A percentile compares a stretch with the other conserved stretches of the same genome.
phyloP scores from a whole-genome alignment of 2,797 vertebrate genomes.

The Huso huso region DNA sequence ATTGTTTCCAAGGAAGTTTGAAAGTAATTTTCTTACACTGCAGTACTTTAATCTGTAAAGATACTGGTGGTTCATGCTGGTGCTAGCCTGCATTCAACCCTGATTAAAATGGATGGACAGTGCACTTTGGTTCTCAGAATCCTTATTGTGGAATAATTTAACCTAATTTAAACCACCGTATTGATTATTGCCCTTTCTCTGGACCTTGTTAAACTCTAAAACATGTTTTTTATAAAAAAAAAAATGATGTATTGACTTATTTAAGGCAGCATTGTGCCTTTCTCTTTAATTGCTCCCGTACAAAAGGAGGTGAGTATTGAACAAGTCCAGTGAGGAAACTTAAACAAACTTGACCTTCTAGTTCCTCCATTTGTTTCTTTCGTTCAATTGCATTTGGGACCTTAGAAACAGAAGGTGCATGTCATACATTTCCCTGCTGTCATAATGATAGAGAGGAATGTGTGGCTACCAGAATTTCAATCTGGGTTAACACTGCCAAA shows the following conservation, averaged over 20 bases:
- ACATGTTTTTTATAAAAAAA: neutral
- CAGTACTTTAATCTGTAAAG: neutral
- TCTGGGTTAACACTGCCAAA: too few relatives aligned
- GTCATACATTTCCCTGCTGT: too few relatives aligned
- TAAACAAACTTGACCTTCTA: too few relatives aligned
- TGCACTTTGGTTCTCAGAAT: neutral
- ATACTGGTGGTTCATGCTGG: constrained; percentile 2
- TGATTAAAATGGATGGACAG: constrained; percentile 1
- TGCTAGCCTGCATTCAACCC: neutral
- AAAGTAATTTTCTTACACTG: constrained; percentile 2
- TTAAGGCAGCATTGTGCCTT: neutral
- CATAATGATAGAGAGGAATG: too few relatives aligned
- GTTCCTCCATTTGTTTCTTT: too few relatives aligned
- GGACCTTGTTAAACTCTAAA: constrained; percentile 1
- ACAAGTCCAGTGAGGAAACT: too few relatives aligned
- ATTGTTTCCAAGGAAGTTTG: constrained; percentile 9
- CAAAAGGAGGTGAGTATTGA: neutral
- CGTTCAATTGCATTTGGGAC: too few relatives aligned
- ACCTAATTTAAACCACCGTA: neutral
- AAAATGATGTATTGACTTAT: neutral
- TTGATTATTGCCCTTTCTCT: constrained; percentile 6
- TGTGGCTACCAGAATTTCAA: too few relatives aligned
- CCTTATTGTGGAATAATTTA: neutral
- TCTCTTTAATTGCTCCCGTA: neutral
- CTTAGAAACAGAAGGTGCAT: too few relatives aligned